These are phyloP conservation scores for Sebastes hubbsi DNA, from an alignment of 2,797 vertebrate genomes.

Conservation along the genomic window DNA sequence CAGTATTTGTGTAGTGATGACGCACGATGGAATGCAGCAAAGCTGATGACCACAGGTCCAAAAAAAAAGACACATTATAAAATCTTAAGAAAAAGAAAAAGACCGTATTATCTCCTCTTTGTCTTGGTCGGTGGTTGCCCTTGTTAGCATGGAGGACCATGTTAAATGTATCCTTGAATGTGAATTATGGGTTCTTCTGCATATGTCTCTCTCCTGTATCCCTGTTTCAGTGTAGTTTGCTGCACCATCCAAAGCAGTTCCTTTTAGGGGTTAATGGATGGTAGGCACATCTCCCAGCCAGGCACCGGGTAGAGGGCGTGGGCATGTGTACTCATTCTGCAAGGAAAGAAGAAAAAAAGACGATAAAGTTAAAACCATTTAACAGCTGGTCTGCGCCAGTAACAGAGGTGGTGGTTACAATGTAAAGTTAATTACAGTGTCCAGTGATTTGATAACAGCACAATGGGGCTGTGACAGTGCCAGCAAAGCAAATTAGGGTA, in stretches of 20 bases:
- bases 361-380: slow-evolving; percentile 42
- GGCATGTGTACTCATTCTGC: slow-evolving; percentile 85
- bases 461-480: slow-evolving; percentile 60
- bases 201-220: slow-evolving; percentile 25
- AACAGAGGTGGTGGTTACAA: slow-evolving; percentile 58
- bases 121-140: slow-evolving; percentile 18
- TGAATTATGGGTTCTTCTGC: slow-evolving; percentile 35
- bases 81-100: slow-evolving; percentile 48
- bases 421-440: slow-evolving; percentile 70
- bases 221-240: slow-evolving; percentile 4
- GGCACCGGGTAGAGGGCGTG: slow-evolving; percentile 83
- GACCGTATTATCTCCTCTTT: slow-evolving; percentile 11
- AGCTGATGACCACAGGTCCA: slow-evolving; percentile 45
- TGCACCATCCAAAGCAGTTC: slow-evolving; percentile 40
- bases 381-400: slow-evolving; percentile 46
- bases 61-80: slow-evolving; percentile 37
- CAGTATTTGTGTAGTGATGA: slow-evolving; percentile 35
- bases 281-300: slow-evolving; percentile 84
- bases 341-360: slow-evolving; percentile 11
- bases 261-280: slow-evolving; percentile 73
- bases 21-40: slow-evolving; percentile 40
- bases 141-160: slow-evolving; percentile 25
- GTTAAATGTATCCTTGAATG: slow-evolving; percentile 31
- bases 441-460: slow-evolving; percentile 65
- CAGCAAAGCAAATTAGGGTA: slow-evolving; percentile 67